A percentile compares a stretch with the other conserved stretches of the same genome.
phyloP scores from a whole-genome alignment of 2,888 invertebrate species.

The Philereme transversata region DNA sequence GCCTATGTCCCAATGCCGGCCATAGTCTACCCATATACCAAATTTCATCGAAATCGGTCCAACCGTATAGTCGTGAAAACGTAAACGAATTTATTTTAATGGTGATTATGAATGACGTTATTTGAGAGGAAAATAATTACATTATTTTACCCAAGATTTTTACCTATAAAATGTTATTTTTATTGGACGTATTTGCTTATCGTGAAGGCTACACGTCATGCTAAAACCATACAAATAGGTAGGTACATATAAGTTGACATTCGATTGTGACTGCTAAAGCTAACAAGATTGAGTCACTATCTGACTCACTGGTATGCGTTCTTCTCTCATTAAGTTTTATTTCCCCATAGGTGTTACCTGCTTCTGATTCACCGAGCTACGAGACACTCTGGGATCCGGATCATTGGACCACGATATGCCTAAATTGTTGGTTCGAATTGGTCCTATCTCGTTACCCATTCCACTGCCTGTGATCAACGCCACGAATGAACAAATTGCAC shows the following conservation, averaged over 20 bases:
- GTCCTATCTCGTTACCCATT: conserved; percentile 60
- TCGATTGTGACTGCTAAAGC: conserved; percentile 59
- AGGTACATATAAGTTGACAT: conserved; percentile 32
- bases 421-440: conserved; percentile 37
- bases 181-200: too few relatives aligned
- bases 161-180: too few relatives aligned
- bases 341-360: conserved; percentile 70
- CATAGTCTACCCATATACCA: too few relatives aligned
- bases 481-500: conserved; percentile 69
- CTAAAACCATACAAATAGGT: conserved; percentile 41
- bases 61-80: too few relatives aligned
- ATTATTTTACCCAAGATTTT: too few relatives aligned
- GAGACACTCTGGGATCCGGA: conserved; percentile 42
- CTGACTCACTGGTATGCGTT: conserved; percentile 59
- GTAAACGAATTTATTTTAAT: too few relatives aligned
- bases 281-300: conserved; percentile 66
- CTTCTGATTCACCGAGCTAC: conserved; percentile 60
- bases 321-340: conserved; percentile 59
- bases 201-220: conserved; percentile 37
- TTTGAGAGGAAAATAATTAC: too few relatives aligned
- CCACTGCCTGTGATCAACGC: conserved; percentile 77
- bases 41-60: too few relatives aligned
- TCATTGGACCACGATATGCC: conserved; percentile 39
- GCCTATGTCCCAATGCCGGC: too few relatives aligned
- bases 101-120: too few relatives aligned